Evolutionary conservation across 2,797 vertebrate species (phyloP), one percentile per base, ranked within the genome.

Genomic region (Lepus oiostolus): DNA sequence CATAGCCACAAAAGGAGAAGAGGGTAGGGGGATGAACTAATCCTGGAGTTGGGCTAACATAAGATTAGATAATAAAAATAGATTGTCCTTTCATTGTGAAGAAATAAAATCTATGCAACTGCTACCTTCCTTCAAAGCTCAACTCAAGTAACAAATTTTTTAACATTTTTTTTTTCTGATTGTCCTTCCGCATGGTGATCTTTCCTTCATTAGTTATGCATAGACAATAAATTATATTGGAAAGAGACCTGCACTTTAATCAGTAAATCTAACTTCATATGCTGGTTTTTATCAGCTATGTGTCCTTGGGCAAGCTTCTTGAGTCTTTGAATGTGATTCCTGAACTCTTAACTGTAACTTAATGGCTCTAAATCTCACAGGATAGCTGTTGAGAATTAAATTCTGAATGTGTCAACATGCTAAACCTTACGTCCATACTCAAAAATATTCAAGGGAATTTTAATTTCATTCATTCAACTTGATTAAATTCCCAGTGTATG

Each of bases 311-410:
- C 47, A 89, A 93, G n/a, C 24, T 70, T 72, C 85, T 87, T 80
- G 91, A 85, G 7, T 77, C 74, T 93, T 68, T 90, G 24, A 96
- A 54, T 81, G 60, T 82, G 50, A 91, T 90, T 91, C 74, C 16
- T 93, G 12, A 68, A 58, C 14, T 85, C 32, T 60, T 71, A 80
- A 85, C 50, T 90, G 47, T 32, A 90, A 90, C 7, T 65, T 80
- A 85, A 60, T 75, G 83, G 54, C 5, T 68, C 52, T 90, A n/a
- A 76, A 74, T 67, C 24, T 62, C 54, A 87, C 3, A 35, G 52
- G 32, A 71, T 1, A 62, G 16, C n/a, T 71, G 30, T 54, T 47
- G 35, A 93, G 74, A 87, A 82, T 0, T 81, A 28, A 85, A 95
- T 91, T 92, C 68, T 86, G 74, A 95, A 74, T 86, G 58, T 22